These are phyloP conservation scores for Camelus bactrianus DNA, from an alignment of 2,113 vertebrate species.

Conservation along the genomic window DNA sequence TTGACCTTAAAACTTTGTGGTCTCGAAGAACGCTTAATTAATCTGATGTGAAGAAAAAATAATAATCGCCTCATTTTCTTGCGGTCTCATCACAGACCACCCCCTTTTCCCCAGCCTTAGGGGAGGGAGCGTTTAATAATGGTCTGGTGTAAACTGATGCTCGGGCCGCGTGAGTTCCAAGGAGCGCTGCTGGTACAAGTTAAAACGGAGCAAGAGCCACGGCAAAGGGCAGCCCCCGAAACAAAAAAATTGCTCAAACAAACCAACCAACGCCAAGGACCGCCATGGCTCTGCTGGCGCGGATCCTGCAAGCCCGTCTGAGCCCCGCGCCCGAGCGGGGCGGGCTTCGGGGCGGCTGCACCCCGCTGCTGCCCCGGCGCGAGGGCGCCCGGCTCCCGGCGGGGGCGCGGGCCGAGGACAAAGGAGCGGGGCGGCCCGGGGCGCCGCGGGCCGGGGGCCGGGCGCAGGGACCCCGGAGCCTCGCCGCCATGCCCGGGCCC, in stretches of 20 bases:
- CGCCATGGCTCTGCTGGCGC: constrained; percentile 86
- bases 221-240: constrained; percentile 61
- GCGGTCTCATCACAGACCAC: constrained; percentile 81
- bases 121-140: constrained; percentile 85
- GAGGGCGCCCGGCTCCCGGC: background rate
- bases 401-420: constrained; percentile 67
- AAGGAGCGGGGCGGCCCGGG: constrained; percentile 55
- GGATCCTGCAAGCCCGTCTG: constrained; percentile 70
- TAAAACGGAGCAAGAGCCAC: constrained; percentile 60
- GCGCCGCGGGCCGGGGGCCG: background rate
- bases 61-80: constrained; percentile 78
- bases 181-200: constrained; percentile 77
- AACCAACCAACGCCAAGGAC: background rate
- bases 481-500: constrained; percentile 95
- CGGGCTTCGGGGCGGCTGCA: constrained; percentile 17
- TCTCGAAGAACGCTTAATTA: constrained; percentile 63
- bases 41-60: constrained; percentile 78
- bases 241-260: background rate
- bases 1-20: constrained; percentile 34
- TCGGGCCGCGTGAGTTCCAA: constrained; percentile 76
- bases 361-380: background rate
- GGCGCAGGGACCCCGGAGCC: constrained; percentile 28
- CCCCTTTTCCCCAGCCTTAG: constrained; percentile 82
- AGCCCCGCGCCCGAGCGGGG: constrained; percentile 63
- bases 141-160: constrained; percentile 87